A percentile compares a stretch with the other conserved stretches of the same genome.
Evolutionary conservation across 1,140 invertebrate genomes (phyloP).

Genomic region (Leptinotarsa defecta): DNA sequence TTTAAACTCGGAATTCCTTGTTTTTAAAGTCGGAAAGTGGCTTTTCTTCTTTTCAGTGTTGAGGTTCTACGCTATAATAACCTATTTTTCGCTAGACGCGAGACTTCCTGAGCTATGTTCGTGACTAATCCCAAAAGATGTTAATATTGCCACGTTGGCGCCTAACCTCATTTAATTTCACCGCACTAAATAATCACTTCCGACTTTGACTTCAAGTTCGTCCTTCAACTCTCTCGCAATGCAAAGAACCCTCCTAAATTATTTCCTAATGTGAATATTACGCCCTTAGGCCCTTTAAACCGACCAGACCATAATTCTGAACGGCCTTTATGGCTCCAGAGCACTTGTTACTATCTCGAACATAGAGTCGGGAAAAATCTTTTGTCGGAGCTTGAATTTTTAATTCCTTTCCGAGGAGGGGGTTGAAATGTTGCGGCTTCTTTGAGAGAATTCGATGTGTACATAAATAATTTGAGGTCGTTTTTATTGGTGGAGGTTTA

Average conservation of each 20-base stretch:
- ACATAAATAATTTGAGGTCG: too few species aligned
- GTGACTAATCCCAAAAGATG: neutral
- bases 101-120: neutral
- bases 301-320: neutral
- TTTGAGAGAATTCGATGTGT: too few species aligned
- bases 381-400: too few species aligned
- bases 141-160: neutral
- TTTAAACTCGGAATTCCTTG: too few species aligned
- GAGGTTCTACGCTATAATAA: too few species aligned
- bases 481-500: too few species aligned
- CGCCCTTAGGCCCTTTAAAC: conserved; percentile 5
- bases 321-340: neutral
- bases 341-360: neutral
- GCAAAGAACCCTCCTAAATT: neutral
- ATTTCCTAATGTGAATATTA: conserved; percentile 11
- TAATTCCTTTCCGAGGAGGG: too few species aligned
- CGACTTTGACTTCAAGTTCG: neutral
- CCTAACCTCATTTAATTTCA: neutral
- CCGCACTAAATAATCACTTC: neutral
- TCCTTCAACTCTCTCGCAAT: neutral
- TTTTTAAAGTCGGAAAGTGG: too few species aligned
- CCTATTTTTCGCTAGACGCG: too few species aligned
- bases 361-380: too few species aligned
- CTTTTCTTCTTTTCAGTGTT: too few species aligned
- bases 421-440: too few species aligned